phyloP scores from a whole-genome alignment of 2,113 vertebrate species.

The Solenodon paradoxus region DNA sequence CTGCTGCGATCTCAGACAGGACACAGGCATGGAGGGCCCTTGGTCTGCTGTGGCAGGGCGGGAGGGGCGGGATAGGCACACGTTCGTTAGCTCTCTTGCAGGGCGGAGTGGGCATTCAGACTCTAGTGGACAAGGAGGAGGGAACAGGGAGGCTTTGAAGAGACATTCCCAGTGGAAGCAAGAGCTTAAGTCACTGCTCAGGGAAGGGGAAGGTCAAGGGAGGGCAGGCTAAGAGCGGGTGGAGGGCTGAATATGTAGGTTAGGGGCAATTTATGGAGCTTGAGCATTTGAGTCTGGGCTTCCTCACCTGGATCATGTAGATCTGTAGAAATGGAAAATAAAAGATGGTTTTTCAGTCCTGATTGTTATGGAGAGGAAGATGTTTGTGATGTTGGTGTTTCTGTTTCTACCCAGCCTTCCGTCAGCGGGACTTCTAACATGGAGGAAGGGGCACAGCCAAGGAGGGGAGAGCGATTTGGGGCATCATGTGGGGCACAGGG shows the following conservation, averaged over 20 bases:
- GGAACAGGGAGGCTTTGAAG: neutral
- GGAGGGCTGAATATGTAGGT: neutral
- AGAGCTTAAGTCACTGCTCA: neutral
- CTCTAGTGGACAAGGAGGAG: neutral
- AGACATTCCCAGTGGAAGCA: neutral
- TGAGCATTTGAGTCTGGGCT: neutral
- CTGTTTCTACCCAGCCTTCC: neutral
- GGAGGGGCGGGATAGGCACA: neutral
- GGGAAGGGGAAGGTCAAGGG: neutral
- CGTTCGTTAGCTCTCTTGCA: neutral
- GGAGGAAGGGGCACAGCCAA: neutral
- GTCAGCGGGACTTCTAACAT: neutral
- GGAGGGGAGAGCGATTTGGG: neutral
- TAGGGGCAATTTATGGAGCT: neutral
- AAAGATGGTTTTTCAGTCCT: neutral
- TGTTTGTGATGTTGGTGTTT: neutral
- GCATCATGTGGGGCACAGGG: neutral
- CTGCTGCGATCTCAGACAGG: neutral
- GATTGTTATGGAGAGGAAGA: neutral
- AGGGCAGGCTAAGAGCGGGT: neutral
- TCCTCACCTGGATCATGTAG: neutral
- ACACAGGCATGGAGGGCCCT: neutral
- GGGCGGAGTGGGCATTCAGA: neutral
- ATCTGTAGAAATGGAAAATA: neutral
- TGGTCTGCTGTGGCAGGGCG: neutral